Evolutionary conservation across 2,888 invertebrate genomes (phyloP).

Genomic region (Galeruca laticollis): DNA sequence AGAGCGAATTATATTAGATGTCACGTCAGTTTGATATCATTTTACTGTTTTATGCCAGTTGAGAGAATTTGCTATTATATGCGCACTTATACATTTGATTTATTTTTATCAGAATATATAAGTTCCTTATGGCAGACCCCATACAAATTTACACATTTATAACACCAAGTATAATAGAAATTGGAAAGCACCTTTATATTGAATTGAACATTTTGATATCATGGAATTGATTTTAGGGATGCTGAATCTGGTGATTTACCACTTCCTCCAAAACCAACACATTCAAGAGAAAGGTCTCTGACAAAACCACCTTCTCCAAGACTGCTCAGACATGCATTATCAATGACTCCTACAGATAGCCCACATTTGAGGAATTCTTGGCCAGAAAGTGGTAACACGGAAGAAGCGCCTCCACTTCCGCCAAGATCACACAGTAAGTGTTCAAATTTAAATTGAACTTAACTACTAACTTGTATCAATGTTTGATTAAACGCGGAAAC

Average conservation of each 20-base stretch:
- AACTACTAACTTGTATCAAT: not conserved
- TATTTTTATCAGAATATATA: no score
- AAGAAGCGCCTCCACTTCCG: constrained; percentile 83
- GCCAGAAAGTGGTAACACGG: constrained; percentile 69
- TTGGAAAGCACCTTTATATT: no score
- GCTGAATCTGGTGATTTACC: constrained; percentile 62
- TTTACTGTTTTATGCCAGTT: no score
- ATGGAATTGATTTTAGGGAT: constrained; percentile 52
- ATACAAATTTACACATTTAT: no score
- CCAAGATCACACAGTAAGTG: constrained; percentile 80
- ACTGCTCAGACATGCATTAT: constrained; percentile 66
- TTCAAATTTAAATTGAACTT: not conserved
- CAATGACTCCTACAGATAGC: constrained; percentile 69
- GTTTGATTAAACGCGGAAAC: not conserved
- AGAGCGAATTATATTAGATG: no score
- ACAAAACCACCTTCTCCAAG: constrained; percentile 72
- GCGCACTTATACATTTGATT: no score
- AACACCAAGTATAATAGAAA: no score
- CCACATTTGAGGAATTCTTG: constrained; percentile 70
- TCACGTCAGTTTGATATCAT: no score
- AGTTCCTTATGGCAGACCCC: no score
- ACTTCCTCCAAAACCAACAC: constrained; percentile 69
- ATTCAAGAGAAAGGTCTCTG: constrained; percentile 65
- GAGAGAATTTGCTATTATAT: no score
- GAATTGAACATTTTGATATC: no score